Evolutionary conservation across 1,140 invertebrate genomes (phyloP).

Genomic region (Harpegnathos saltator): DNA sequence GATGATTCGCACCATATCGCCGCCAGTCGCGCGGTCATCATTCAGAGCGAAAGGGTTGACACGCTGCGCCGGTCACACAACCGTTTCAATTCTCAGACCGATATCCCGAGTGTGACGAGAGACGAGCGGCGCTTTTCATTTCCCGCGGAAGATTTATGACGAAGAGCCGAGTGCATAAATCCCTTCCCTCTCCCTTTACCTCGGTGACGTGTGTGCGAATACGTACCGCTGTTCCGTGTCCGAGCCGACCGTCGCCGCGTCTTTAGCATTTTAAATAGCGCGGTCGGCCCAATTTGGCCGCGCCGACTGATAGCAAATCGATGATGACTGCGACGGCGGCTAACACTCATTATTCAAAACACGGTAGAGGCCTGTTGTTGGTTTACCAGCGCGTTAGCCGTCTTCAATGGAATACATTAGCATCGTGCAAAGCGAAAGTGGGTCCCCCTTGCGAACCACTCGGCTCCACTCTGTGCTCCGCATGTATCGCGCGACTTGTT

Average conservation of each 20-base stretch:
- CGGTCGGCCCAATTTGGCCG: conserved; percentile 61
- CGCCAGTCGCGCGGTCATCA: not conserved
- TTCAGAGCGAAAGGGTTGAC: not conserved
- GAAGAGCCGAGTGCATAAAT: conserved; percentile 37
- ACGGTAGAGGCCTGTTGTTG: conserved; percentile 76
- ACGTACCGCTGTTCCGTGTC: no score
- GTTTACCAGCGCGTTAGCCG: conserved; percentile 74
- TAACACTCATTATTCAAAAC: conserved; percentile 81
- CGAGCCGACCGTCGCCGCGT: conserved; percentile 7
- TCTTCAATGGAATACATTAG: conserved; percentile 83
- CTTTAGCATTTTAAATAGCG: conserved; percentile 63
- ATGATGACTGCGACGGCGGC: conserved; percentile 49
- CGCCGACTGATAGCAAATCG: conserved; percentile 29
- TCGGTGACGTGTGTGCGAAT: no score
- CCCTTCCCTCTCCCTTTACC: no score
- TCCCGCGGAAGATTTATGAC: conserved; percentile 56
- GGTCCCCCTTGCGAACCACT: conserved; percentile 20
- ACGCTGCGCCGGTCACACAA: conserved; percentile 29
- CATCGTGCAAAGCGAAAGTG: conserved; percentile 73
- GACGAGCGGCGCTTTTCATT: conserved; percentile 57
- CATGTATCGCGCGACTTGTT: conserved; percentile 28
- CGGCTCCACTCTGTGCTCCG: not conserved
- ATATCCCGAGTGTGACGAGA: conserved; percentile 32
- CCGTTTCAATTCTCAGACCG: conserved; percentile 59
- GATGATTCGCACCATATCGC: conserved; percentile 9